phyloP scores from a whole-genome alignment of 2,113 vertebrate genomes.

The Pithys albifrons region DNA sequence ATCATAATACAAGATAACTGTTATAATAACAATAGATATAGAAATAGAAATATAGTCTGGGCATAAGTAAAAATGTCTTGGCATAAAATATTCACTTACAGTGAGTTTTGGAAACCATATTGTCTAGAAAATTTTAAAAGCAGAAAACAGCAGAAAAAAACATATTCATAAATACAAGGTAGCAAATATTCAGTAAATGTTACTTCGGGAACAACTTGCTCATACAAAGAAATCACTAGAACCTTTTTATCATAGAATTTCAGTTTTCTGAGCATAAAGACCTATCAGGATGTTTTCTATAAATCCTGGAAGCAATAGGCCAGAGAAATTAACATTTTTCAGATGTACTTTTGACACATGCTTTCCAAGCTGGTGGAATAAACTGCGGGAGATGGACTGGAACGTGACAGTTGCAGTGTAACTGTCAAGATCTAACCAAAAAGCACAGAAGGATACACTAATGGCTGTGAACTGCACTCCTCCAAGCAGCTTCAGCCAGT shows the following conservation, averaged over 20 bases:
- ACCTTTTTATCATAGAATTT: background rate
- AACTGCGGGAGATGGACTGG: background rate
- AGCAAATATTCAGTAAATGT: background rate
- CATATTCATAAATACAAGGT: background rate
- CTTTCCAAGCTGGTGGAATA: background rate
- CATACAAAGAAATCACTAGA: background rate
- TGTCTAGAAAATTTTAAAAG: background rate
- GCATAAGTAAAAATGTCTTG: background rate
- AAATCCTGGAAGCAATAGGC: background rate
- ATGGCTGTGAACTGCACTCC: background rate
- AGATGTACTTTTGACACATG: background rate
- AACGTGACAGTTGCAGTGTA: slow-evolving; percentile 17
- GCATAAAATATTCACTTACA: background rate
- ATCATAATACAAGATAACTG: background rate
- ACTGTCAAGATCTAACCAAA: slow-evolving; percentile 16
- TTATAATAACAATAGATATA: background rate
- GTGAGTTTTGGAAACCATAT: background rate
- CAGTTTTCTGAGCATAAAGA: background rate
- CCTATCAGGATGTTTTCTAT: background rate
- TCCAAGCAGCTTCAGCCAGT: background rate
- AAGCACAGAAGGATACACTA: background rate
- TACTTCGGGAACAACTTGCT: background rate
- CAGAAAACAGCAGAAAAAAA: background rate
- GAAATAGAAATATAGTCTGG: background rate
- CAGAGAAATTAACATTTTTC: slow-evolving; percentile 24